Percentiles rank a stretch among this genome's conserved stretches.
phyloP scores from a whole-genome alignment of 2,113 vertebrate genomes.

The Psilopsiagon aurifrons region DNA sequence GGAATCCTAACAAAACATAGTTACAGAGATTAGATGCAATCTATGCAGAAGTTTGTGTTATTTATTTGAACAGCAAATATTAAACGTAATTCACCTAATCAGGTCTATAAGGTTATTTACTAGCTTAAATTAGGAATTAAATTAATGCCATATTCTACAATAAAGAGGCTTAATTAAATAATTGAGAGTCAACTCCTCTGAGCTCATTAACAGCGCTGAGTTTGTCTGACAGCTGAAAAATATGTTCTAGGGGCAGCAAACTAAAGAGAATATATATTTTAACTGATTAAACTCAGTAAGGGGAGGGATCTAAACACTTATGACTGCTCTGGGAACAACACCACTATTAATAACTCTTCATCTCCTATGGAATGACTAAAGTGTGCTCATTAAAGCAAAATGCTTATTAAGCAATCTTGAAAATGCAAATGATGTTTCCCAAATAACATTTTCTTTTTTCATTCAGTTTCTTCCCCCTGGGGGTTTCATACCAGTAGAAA shows the following conservation, averaged over 20 bases:
- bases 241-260: background rate
- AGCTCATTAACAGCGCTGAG: slow-evolving; percentile 2
- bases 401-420: slow-evolving; percentile 7
- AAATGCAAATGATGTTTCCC: background rate
- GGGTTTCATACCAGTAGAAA: background rate
- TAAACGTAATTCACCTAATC: slow-evolving; percentile 27
- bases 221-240: background rate
- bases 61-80: slow-evolving; percentile 15
- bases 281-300: slow-evolving; percentile 1
- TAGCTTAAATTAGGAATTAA: slow-evolving; percentile 39
- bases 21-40: background rate
- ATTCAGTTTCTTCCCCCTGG: background rate
- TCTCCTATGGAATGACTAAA: background rate
- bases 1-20: background rate
- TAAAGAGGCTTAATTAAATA: slow-evolving; percentile 47
- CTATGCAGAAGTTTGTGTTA: background rate
- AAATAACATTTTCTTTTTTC: background rate
- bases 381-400: slow-evolving; percentile 14
- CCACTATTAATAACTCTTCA: background rate
- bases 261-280: background rate
- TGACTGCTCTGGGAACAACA: slow-evolving; percentile 5
- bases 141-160: slow-evolving; percentile 29
- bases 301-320: background rate
- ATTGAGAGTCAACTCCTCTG: background rate
- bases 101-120: slow-evolving; percentile 31